A percentile compares a stretch with the other conserved stretches of the same genome.
phyloP scores from a whole-genome alignment of 2,888 invertebrate species.

The Galerucella nymphaeae region DNA sequence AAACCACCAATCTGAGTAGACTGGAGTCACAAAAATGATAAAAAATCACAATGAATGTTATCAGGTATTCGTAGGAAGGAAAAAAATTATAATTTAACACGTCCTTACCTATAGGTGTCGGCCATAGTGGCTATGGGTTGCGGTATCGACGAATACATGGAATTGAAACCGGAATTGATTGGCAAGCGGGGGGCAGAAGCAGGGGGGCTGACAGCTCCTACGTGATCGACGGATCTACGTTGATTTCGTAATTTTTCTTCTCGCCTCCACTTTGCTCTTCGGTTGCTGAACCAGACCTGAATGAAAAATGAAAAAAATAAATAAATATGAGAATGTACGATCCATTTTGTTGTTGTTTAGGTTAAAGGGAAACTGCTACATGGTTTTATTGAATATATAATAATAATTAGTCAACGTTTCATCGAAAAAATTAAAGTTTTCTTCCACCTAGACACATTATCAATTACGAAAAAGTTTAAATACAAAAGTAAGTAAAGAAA shows the following conservation, averaged over 20 bases:
- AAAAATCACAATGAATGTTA: too few relatives aligned
- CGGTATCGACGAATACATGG: constrained; percentile 95
- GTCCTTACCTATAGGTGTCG: constrained; percentile 81
- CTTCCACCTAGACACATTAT: background rate
- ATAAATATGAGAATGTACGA: constrained; percentile 33
- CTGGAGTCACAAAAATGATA: too few relatives aligned
- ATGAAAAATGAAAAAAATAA: constrained; percentile 48
- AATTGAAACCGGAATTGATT: constrained; percentile 89
- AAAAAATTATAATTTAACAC: background rate
- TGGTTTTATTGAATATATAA: background rate
- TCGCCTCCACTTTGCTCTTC: constrained; percentile 98
- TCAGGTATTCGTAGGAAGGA: too few relatives aligned
- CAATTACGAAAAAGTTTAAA: constrained; percentile 43
- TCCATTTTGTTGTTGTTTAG: constrained; percentile 14
- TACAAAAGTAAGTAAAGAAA: constrained; percentile 50
- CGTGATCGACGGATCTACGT: constrained; percentile 74
- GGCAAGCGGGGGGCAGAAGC: constrained; percentile 74
- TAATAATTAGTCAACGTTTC: too few relatives aligned
- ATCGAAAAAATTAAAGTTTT: background rate
- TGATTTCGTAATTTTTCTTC: constrained; percentile 98
- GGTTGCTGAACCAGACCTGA: constrained; percentile 99
- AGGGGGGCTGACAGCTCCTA: constrained; percentile 68
- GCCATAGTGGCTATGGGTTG: constrained; percentile 95
- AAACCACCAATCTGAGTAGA: too few relatives aligned
- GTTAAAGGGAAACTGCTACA: background rate